Conservation (phyloP, 2,888 invertebrate genomes). For the Portevinia maculata region DNA sequence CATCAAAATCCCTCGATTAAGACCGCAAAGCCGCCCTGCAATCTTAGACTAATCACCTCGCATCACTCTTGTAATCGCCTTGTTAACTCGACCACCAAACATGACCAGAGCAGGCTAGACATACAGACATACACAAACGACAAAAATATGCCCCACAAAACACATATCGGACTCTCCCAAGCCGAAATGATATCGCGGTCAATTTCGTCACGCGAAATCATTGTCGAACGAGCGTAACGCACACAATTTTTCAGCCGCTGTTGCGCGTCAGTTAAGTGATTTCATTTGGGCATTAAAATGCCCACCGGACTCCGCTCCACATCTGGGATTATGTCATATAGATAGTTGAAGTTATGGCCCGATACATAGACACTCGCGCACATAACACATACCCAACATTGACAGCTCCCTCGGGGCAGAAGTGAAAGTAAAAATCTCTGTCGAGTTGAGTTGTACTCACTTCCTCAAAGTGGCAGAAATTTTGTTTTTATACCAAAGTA, state of each 20-base stretch:
- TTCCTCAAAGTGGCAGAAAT: conserved; percentile 62
- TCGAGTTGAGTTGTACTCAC: conserved; percentile 48
- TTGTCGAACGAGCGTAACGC: conserved; percentile 73
- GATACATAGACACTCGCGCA: conserved; percentile 24
- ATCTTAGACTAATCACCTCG: conserved; percentile 38
- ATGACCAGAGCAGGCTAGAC: conserved; percentile 43
- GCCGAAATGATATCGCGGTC: conserved; percentile 66
- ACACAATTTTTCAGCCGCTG: conserved; percentile 72
- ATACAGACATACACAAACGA: conserved; percentile 9
- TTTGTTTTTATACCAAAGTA: conserved; percentile 33
- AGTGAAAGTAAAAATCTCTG: conserved; percentile 73
- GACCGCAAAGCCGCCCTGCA: conserved; percentile 7
- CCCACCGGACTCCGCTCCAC: conserved; percentile 61
- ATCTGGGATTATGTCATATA: conserved; percentile 73
- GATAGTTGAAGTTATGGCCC: conserved; percentile 56
- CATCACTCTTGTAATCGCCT: conserved; percentile 54
- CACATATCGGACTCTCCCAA: conserved; percentile 45
- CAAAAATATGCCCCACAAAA: conserved; percentile 22
- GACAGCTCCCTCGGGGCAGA: conserved; percentile 73
- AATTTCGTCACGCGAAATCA: conserved; percentile 72
- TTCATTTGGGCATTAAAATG: conserved; percentile 69
- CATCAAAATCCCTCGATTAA: conserved; percentile 30
- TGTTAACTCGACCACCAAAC: conserved; percentile 60
- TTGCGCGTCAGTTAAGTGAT: conserved; percentile 71
- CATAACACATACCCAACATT: conserved; percentile 58